Conservation (phyloP, 2,888 invertebrate genomes). For the Trichopria drosophilae region DNA sequence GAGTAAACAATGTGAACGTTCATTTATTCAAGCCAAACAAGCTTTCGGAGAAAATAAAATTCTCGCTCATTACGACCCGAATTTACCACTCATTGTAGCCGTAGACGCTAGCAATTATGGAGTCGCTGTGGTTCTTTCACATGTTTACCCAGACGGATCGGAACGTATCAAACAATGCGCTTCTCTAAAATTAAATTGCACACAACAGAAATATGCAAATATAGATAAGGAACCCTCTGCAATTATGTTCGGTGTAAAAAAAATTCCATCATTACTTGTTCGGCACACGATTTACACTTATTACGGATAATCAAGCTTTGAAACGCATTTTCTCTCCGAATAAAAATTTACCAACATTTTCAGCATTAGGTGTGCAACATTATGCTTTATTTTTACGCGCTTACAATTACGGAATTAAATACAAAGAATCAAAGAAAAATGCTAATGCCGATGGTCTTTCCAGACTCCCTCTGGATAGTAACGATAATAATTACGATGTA, state of each 20-base stretch:
- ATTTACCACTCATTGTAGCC: not conserved
- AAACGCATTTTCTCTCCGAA: slow-evolving; percentile 27
- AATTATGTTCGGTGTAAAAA: slow-evolving; percentile 47
- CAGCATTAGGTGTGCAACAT: slow-evolving; percentile 35
- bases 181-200: slow-evolving; percentile 19
- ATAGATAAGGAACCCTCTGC: slow-evolving; percentile 43
- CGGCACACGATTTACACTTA: slow-evolving; percentile 40
- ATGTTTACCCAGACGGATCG: not conserved
- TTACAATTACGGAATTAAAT: slow-evolving; percentile 29
- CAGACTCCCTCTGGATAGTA: slow-evolving; percentile 19
- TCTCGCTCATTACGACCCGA: not conserved
- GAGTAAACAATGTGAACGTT: not conserved
- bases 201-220: slow-evolving; percentile 35
- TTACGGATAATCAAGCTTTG: slow-evolving; percentile 38
- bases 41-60: not conserved
- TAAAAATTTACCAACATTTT: slow-evolving; percentile 28
- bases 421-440: slow-evolving; percentile 20
- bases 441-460: slow-evolving; percentile 35
- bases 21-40: no score
- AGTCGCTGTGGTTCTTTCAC: not conserved
- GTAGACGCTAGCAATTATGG: not conserved
- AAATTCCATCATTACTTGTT: slow-evolving; percentile 52
- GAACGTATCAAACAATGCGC: slow-evolving; percentile 25
- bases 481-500: slow-evolving; percentile 16
- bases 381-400: slow-evolving; percentile 33